A percentile compares a stretch with the other conserved stretches of the same genome.
Evolutionary conservation across 1,140 invertebrate genomes (phyloP).

Genomic region (Drosophila ananassae): DNA sequence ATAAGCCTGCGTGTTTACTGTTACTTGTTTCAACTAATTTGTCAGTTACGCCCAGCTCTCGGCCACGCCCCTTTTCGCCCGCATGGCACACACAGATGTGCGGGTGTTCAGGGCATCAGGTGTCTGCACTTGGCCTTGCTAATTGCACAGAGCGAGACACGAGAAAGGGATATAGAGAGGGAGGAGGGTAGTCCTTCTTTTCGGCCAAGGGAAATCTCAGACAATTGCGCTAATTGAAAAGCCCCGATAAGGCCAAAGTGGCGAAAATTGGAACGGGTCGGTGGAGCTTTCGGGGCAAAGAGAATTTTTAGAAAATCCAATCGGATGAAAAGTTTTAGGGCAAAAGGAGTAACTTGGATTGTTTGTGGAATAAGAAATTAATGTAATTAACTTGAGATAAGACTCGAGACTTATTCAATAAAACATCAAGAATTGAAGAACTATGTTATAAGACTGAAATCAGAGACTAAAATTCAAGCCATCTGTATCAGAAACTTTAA

Average conservation of each 20-base stretch:
- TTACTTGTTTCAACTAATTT: constrained; percentile 81
- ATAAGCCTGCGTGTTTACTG: constrained; percentile 81
- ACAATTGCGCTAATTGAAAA: constrained; percentile 80
- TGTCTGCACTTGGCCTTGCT: constrained; percentile 79
- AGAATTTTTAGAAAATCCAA: constrained; percentile 12
- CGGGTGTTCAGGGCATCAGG: constrained; percentile 54
- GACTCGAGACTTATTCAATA: not conserved
- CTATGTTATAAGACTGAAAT: too few relatives aligned
- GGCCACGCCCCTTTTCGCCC: constrained; percentile 42
- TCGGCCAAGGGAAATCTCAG: constrained; percentile 75
- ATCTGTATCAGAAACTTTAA: not conserved
- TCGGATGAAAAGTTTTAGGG: constrained; percentile 26
- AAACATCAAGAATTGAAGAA: not conserved
- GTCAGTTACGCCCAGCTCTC: constrained; percentile 64
- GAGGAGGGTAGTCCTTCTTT: constrained; percentile 32
- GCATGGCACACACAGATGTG: constrained; percentile 57
- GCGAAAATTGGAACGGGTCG: constrained; percentile 19
- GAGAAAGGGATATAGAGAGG: too few relatives aligned
- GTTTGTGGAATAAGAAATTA: not conserved
- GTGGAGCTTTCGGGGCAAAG: not conserved
- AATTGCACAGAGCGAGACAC: constrained; percentile 55
- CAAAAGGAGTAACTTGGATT: constrained; percentile 3
- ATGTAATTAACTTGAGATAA: constrained; percentile 5
- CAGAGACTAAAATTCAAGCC: not conserved
- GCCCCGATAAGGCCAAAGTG: constrained; percentile 67